Evolutionary conservation across 2,797 vertebrate genomes (phyloP).

Genomic region (Rhabdophis nuchalis): DNA sequence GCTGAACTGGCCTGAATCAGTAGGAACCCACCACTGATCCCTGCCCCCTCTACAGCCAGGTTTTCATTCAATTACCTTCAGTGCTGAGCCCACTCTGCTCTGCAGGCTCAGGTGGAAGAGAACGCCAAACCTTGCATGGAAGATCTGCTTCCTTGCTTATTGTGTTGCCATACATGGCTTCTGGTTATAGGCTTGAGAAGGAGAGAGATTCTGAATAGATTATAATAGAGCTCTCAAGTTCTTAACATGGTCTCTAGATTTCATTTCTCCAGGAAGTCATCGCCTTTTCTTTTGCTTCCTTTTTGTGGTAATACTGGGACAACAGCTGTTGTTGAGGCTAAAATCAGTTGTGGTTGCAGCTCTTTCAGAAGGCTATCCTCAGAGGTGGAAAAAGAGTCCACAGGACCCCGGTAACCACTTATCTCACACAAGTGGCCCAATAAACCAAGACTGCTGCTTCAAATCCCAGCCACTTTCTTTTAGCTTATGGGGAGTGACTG

Average conservation of each 20-base stretch:
- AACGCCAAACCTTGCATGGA: not conserved
- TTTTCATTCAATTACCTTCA: constrained; percentile 4
- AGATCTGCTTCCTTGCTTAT: not conserved
- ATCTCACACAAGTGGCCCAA: not conserved
- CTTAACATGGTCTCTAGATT: not conserved
- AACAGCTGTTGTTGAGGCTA: not conserved
- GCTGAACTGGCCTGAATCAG: too few species aligned
- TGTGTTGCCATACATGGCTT: constrained; percentile 10
- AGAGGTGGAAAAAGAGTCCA: not conserved
- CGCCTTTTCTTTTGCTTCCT: constrained; percentile 8
- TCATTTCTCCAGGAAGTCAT: not conserved
- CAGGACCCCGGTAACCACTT: not conserved
- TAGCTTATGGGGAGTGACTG: not conserved
- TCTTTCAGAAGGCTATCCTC: not conserved
- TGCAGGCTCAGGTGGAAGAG: not conserved
- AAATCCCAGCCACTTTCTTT: not conserved
- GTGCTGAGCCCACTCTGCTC: not conserved
- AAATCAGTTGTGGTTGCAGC: not conserved
- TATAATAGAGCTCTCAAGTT: not conserved
- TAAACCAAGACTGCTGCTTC: not conserved
- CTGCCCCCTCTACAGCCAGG: not conserved
- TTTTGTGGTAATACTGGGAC: not conserved
- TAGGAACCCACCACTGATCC: too few species aligned
- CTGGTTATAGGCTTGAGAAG: not conserved
- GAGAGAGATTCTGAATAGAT: not conserved